Base-by-base conservation (phyloP, 2,888 invertebrate genomes). In the Lordiphosa andalusiaca region DNA sequence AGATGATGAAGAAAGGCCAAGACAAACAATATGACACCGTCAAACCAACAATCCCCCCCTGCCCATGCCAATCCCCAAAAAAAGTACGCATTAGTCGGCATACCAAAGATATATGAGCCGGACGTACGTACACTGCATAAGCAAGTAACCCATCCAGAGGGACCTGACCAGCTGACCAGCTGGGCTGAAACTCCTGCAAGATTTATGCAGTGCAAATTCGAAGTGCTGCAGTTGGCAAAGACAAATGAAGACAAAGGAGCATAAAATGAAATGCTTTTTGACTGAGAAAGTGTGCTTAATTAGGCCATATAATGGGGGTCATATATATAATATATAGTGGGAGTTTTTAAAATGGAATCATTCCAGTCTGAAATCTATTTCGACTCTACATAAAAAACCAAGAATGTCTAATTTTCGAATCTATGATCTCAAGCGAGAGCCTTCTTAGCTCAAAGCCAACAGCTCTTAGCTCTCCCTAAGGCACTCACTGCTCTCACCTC, bases 1-100 rank as follows among this genome's bases (percentile, higher is more conserved):
- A 47, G 36, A 55, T 41, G 53, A 39, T 46, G 47, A 51, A 67
- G 40, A 23, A 42, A 39, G 16, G 46, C 16, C 46, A 47, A 48
- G 41, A 49, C 56, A 62, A 56, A 61, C 64, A 52, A 73, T 68
- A 65, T 68, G 71, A 74, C 66, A 76, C 81, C 83, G 75, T 74
- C 83, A 63, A 35, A 23, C 4, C 7, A 37, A 13, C 36, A 37
- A 37, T 37, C n/a, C 13, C 16, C 12, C 16, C n/a, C n/a, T n/a
- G n/a, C n/a, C n/a, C n/a, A n/a, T 7, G 35, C n/a, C 35, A 46
- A 46, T 30, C 16, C 10, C 13, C 16, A 16, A 19, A 25, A 30
- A 49, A 41, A 12, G 39, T 36, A 65, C 52, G 37, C 54, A 59
- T 42, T 61, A 44, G 39, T 36, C 50, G 53, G n/a, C n/a, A n/a